phyloP scores from a whole-genome alignment of 2,113 vertebrate species.

The Melanerpes aurifrons region DNA sequence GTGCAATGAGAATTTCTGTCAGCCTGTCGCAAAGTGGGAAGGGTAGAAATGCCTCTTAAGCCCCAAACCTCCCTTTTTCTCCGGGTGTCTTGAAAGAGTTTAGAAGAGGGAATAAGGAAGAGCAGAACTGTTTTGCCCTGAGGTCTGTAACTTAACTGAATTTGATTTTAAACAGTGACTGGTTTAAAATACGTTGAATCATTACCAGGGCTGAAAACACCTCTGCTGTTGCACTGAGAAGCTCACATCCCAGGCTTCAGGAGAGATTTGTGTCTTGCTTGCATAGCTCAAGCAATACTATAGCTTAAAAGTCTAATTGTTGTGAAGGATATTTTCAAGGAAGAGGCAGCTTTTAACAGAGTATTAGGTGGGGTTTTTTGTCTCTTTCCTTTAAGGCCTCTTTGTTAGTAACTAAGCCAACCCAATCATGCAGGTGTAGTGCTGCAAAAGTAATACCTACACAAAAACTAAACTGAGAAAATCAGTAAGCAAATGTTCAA shows the following conservation, averaged over 20 bases:
- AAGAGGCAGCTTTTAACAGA: not conserved
- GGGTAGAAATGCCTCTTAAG: not conserved
- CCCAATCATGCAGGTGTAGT: not conserved
- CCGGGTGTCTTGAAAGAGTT: not conserved
- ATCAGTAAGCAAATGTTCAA: not conserved
- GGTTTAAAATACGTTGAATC: constrained; percentile 7
- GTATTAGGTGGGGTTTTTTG: too few species aligned
- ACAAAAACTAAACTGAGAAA: not conserved
- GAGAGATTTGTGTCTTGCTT: not conserved
- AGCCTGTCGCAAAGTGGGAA: not conserved
- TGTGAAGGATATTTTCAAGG: not conserved
- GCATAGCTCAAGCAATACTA: not conserved
- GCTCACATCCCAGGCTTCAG: not conserved
- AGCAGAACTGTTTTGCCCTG: not conserved
- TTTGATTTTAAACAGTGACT: constrained; percentile 17
- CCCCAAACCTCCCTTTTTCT: not conserved
- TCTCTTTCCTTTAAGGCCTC: not conserved
- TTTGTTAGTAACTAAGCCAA: not conserved
- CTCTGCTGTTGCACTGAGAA: not conserved
- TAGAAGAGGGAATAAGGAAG: not conserved
- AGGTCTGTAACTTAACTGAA: not conserved
- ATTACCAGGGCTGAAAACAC: not conserved
- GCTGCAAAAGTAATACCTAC: not conserved
- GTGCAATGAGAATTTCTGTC: not conserved
- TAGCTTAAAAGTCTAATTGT: not conserved